A percentile compares a stretch with the other conserved stretches of the same genome.
These are phyloP conservation scores for Gymnarchus niloticus DNA, from an alignment of 2,113 vertebrate genomes.

Conservation along the genomic window DNA sequence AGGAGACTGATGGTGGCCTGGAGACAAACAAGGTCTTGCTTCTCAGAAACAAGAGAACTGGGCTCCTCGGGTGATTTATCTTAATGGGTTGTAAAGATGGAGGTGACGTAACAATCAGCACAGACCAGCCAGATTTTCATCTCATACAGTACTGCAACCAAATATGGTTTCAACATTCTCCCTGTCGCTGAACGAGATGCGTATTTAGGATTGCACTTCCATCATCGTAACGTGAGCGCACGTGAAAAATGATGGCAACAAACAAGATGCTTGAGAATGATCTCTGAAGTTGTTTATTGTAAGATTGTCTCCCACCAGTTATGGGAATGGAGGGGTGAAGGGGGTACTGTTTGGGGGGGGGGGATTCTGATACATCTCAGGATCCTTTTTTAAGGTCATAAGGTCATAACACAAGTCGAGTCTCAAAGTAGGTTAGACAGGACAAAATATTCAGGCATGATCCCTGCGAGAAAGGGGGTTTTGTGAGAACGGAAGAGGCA, in stretches of 20 bases:
- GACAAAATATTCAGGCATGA: constrained; percentile 11
- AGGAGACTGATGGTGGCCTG: background rate
- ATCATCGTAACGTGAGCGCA: background rate
- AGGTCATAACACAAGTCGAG: constrained; percentile 1
- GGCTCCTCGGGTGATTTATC: background rate
- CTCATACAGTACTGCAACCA: background rate
- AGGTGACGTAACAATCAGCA: constrained; percentile 1
- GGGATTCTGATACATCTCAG: background rate
- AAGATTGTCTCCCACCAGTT: background rate
- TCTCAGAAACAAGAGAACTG: background rate
- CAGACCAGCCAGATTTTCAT: background rate
- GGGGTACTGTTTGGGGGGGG: background rate
- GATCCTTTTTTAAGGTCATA: background rate
- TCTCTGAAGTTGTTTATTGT: background rate
- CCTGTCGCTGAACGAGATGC: background rate
- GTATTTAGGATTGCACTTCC: background rate
- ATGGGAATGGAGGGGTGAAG: background rate
- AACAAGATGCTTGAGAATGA: background rate
- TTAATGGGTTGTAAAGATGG: background rate
- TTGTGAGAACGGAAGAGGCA: background rate
- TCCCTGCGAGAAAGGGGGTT: constrained; percentile 13
- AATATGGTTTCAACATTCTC: background rate
- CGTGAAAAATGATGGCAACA: background rate
- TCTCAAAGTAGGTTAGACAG: background rate
- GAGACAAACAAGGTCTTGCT: background rate